Evolutionary conservation across 2,888 invertebrate genomes (phyloP), one percentile per base, ranked within the genome.

Genomic region (Eutolmus rufibarbis): DNA sequence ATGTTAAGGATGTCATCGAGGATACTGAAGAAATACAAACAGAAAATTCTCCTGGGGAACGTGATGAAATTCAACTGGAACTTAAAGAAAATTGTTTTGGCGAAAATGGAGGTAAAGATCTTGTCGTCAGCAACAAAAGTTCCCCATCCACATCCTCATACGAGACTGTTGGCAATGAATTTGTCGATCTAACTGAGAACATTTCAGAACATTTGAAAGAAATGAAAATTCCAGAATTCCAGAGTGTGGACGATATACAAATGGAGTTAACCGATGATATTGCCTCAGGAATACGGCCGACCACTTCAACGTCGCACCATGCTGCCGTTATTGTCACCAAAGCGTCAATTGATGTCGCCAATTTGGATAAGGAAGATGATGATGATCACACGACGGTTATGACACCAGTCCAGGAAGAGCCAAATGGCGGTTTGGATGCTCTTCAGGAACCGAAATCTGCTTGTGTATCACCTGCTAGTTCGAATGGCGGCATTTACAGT

Each of bases 401-500:
- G 89, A 94, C 95, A 9, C 94, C 95, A 1, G 93, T 95, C 0
- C 93, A 94, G 5, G 96, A 96, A 89, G 95, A 95, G 89, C 84
- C 87, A 2, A 40, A 86, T 8, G 86, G 90, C 90, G 79, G 90
- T 1, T 89, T 92, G 88, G 91, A 92, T 89, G 91, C 91, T 8
- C 89, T 93, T 34, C 91, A 91, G 76, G 92, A 93, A 88, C 92
- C 93, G 1, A 93, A 95, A 74, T 95, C 96, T 0, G 94, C 95
- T 51, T 97, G 97, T 90, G 96, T 96, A 5, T 97, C 97, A 0
- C 97, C 97, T 0, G 97, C 97, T 14, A 97, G 97, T 90, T 97
- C 97, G n/a, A 97, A 97, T 91, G 97, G 98, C 0, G 97, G 97
- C 1, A 95, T 97, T 51, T 98, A 97, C 91, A 96, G 96, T 90